phyloP scores from a whole-genome alignment of 2,888 invertebrate genomes.

The Dicyrtomina minuta region DNA sequence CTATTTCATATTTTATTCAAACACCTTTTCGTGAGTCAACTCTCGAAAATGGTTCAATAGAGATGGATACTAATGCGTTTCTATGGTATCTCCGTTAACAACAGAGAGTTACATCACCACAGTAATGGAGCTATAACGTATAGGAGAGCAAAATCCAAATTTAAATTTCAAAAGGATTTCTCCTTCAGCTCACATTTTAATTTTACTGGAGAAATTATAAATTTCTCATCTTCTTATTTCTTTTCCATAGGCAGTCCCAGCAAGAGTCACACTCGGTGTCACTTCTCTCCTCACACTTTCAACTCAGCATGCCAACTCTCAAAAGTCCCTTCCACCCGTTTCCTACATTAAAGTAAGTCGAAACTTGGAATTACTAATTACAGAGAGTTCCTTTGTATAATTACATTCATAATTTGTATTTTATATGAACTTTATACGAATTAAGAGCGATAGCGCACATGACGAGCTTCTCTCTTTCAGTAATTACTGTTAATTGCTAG shows the following conservation, averaged over 20 bases:
- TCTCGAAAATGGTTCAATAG: no score
- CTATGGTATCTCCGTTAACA: neutral
- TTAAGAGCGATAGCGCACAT: no score
- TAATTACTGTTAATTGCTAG: no score
- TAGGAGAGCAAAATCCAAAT: neutral
- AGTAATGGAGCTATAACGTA: constrained; percentile 47
- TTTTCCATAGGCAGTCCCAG: constrained; percentile 56
- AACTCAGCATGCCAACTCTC: constrained; percentile 57
- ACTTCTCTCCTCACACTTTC: constrained; percentile 56
- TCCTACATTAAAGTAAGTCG: constrained; percentile 57
- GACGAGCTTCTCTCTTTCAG: no score
- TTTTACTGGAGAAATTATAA: no score
- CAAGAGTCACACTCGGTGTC: constrained; percentile 58
- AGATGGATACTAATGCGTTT: neutral
- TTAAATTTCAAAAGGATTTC: neutral
- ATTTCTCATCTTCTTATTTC: no score
- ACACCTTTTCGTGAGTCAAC: no score
- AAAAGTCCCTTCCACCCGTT: constrained; percentile 58
- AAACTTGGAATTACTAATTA: no score
- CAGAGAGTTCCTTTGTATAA: no score
- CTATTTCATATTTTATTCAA: neutral
- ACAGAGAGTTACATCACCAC: neutral
- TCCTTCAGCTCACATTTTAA: neutral
- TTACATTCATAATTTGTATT: no score
- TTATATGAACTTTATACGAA: no score